Evolutionary conservation across 2,797 vertebrate species (phyloP), one percentile per base, ranked within the genome.

Genomic region (Anas georgica): DNA sequence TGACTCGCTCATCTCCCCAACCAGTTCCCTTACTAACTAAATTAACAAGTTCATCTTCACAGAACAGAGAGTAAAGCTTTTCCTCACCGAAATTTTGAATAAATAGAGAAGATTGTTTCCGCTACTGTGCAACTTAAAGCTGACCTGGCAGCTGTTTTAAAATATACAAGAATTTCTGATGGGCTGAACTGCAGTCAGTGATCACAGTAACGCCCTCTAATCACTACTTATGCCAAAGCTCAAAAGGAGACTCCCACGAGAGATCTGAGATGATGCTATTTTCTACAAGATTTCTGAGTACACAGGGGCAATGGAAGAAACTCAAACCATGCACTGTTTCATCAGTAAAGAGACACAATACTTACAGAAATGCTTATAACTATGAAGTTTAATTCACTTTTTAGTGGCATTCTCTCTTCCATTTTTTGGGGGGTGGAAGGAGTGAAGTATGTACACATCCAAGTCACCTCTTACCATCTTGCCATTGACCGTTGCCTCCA

Each of bases 401-500:
- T 85, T 59, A 17, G 46, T 31, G 26, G 17, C 15, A 48, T 59
- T 58, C 29, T 52, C 21, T 55, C 11, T 77, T 46, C 26, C 31
- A 8, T 68, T 93, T 64, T 60, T 67, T 12, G 2, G 2, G 7
- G 7, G 14, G 12, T 3, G 1, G 48, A 28, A 50, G 11, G n/a
- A 33, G 23, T 13, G 43, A 79, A 90, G 48, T 33, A 95, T 66
- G 22, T 17, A 80, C 16, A 54, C 28, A 67, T n/a, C 43, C 8
- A 28, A 89, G 29, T 33, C 48, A 70, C 10, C 46, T 66, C 98
- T 97, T 97, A 99, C 99, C 99, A 99, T 98, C 97, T 99, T 99
- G 95, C 99, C 99, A 11, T 97, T 99, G 96, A 99, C 97, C 0
- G 98, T 98, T 91, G 99, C 99, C 94, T 99, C 99, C 64, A 99